Conservation (phyloP, 2,113 vertebrate species). For the Panthera uncia region DNA sequence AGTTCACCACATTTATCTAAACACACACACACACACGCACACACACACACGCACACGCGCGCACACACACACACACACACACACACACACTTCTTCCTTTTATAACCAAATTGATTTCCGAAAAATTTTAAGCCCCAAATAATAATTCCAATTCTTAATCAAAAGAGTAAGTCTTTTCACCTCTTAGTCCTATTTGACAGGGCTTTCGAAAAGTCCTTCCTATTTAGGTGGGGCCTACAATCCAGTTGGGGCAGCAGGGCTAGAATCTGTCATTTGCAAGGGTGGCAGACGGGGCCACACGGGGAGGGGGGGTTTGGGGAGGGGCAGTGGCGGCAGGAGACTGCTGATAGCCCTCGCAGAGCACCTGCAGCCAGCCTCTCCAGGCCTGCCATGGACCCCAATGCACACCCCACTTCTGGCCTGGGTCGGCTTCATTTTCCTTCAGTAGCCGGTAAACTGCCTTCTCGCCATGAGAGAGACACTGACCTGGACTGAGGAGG, state of each 20-base stretch:
- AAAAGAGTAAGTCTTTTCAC: slow-evolving; percentile 4
- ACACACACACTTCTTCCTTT: neutral
- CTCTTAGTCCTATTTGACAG: slow-evolving; percentile 17
- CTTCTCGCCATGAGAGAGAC: slow-evolving; percentile 4
- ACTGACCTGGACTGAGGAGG: slow-evolving; percentile 24
- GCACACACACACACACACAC: neutral
- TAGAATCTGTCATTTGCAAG: neutral
- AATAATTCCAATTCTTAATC: slow-evolving; percentile 35
- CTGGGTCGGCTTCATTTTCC: neutral
- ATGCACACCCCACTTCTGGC: neutral
- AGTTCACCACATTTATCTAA: neutral
- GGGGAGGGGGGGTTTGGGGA: neutral
- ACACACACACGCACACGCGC: neutral
- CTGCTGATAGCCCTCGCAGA: neutral
- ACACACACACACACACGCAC: neutral
- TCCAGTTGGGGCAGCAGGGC: neutral
- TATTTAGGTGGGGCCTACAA: neutral
- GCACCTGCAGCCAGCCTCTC: neutral
- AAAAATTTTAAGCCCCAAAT: slow-evolving; percentile 24
- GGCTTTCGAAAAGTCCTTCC: slow-evolving; percentile 15
- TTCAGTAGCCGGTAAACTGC: neutral
- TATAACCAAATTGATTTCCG: slow-evolving; percentile 14
- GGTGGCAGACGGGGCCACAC: neutral
- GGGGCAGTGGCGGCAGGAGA: too few relatives aligned
- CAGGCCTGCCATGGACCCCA: neutral